Evolutionary conservation across 2,113 vertebrate genomes (phyloP).

Genomic region (Gadus macrocephalus): DNA sequence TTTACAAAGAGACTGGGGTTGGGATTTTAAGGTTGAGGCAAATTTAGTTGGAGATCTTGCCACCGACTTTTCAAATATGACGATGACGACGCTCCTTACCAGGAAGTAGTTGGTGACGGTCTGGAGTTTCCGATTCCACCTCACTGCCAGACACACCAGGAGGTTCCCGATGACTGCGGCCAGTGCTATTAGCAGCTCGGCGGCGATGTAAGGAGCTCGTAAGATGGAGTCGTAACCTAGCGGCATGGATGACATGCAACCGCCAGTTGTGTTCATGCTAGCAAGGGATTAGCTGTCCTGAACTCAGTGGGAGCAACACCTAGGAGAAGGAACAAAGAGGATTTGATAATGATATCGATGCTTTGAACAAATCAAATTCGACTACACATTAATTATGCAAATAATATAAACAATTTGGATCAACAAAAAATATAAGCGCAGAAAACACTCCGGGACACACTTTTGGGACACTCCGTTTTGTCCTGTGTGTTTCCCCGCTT

Average conservation of each 20-base stretch:
- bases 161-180: slow-evolving; percentile 58
- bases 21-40: neutral
- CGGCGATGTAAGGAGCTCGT: slow-evolving; percentile 53
- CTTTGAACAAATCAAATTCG: too few species aligned
- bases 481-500: too few species aligned
- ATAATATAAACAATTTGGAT: too few species aligned
- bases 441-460: too few species aligned
- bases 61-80: neutral
- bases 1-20: neutral
- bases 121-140: slow-evolving; percentile 55
- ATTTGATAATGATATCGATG: too few species aligned
- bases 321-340: too few species aligned
- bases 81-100: slow-evolving; percentile 30
- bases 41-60: neutral
- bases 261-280: slow-evolving; percentile 22
- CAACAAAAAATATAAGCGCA: too few species aligned
- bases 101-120: slow-evolving; percentile 72
- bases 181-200: slow-evolving; percentile 58
- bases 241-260: slow-evolving; percentile 16
- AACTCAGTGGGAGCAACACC: too few species aligned
- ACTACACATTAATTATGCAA: too few species aligned
- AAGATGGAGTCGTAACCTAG: slow-evolving; percentile 1
- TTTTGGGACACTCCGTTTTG: too few species aligned
- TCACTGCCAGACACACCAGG: slow-evolving; percentile 63
- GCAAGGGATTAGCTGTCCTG: too few species aligned